A percentile compares a stretch with the other conserved stretches of the same genome.
These are phyloP conservation scores for Halichoeres trimaculatus DNA, from an alignment of 2,113 vertebrate genomes.

Conservation along the genomic window DNA sequence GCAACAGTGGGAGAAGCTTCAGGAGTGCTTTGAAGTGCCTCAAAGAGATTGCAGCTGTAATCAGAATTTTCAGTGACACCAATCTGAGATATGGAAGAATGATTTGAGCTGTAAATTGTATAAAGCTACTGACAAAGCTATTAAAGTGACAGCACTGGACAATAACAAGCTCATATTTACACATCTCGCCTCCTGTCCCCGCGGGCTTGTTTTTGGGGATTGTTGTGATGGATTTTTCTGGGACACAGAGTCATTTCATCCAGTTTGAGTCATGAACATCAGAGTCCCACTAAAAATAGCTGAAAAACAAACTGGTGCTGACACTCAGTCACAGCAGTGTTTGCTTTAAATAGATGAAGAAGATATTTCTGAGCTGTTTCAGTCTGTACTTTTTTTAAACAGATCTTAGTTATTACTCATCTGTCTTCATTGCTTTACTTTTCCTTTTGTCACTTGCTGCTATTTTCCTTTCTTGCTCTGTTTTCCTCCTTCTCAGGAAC, in stretches of 20 bases:
- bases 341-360: background rate
- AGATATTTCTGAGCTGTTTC: background rate
- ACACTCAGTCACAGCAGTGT: constrained; percentile 5
- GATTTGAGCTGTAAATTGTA: no score
- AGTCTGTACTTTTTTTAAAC: background rate
- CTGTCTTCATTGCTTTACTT: background rate
- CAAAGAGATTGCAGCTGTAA: no score
- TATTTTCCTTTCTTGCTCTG: background rate
- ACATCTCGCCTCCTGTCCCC: background rate
- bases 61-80: no score
- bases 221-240: background rate
- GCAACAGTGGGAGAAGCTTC: no score
- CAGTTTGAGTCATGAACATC: constrained; percentile 14
- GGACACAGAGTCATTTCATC: constrained; percentile 8
- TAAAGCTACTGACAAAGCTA: no score
- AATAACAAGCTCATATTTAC: no score
- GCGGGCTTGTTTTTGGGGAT: background rate
- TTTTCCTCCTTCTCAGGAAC: background rate
- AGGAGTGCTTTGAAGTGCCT: no score
- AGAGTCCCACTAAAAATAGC: constrained; percentile 40
- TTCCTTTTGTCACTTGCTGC: no score
- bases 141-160: no score
- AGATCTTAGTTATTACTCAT: background rate
- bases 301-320: constrained; percentile 33
- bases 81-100: no score